phyloP scores from a whole-genome alignment of 2,113 vertebrate species.

The Ciconia maguari region DNA sequence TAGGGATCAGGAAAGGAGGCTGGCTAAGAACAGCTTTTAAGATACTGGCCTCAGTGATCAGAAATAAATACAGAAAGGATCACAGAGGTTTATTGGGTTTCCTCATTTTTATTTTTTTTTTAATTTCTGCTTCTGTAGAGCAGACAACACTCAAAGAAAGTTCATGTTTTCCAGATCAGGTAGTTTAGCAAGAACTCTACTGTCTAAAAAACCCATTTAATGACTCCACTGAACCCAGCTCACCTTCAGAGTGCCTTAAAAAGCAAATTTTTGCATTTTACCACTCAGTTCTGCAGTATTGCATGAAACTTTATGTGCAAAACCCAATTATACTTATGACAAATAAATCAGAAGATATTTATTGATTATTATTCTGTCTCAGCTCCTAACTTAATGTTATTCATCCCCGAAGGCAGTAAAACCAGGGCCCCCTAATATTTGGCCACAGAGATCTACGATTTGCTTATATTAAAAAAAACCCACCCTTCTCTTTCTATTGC shows the following conservation, averaged over 20 bases:
- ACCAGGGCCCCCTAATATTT: not conserved
- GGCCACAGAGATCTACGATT: not conserved
- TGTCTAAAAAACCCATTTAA: not conserved
- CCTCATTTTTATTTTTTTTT: no score
- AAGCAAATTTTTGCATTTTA: not conserved
- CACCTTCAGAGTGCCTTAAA: not conserved
- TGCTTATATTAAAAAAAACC: not conserved
- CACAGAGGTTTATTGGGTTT: not conserved
- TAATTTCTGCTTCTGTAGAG: not conserved
- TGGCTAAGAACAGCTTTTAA: not conserved
- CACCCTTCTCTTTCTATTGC: not conserved
- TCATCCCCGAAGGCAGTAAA: not conserved
- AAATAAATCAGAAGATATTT: not conserved
- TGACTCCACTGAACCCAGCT: not conserved
- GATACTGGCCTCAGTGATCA: not conserved
- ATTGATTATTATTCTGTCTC: not conserved
- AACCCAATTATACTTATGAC: not conserved
- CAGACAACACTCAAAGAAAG: not conserved
- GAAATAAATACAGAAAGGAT: not conserved
- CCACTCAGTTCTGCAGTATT: not conserved
- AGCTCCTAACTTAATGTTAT: not conserved
- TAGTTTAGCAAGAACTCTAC: not conserved
- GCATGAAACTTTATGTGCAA: not conserved
- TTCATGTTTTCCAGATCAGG: not conserved
- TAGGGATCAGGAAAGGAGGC: not conserved